A percentile compares a stretch with the other conserved stretches of the same genome.
phyloP scores from a whole-genome alignment of 2,113 vertebrate species.

The Sciurus niger region DNA sequence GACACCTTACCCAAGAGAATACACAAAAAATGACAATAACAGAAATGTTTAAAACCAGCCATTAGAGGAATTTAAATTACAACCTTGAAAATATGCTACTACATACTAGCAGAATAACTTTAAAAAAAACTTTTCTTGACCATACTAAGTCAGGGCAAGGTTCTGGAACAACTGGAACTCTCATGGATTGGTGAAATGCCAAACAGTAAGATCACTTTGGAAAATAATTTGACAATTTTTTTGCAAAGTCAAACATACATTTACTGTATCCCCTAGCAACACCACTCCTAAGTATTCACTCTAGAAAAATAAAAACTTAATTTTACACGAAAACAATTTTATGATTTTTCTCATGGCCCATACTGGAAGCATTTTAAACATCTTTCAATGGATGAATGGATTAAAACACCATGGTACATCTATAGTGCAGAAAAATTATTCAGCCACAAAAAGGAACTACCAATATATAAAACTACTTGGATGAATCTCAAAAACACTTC shows the following conservation, averaged over 20 bases:
- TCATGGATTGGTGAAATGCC: background rate
- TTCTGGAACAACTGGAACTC: background rate
- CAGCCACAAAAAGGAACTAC: background rate
- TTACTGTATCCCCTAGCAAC: background rate
- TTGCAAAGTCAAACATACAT: background rate
- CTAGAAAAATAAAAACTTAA: conserved; percentile 3
- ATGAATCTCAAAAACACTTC: background rate
- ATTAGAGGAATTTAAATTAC: conserved; percentile 23
- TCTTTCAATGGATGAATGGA: background rate
- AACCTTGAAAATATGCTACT: background rate
- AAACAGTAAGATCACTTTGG: background rate
- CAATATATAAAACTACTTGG: background rate
- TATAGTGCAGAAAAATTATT: background rate
- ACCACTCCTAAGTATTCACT: background rate
- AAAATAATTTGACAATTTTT: background rate
- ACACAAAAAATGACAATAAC: background rate
- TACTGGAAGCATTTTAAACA: background rate
- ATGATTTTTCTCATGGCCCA: background rate
- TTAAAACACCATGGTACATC: background rate
- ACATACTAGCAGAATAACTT: background rate
- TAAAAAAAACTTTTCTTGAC: background rate
- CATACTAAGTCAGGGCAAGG: background rate
- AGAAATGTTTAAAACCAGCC: background rate
- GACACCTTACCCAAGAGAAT: background rate
- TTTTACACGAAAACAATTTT: background rate